phyloP scores from a whole-genome alignment of 2,113 vertebrate genomes.

The Antigone vipio region DNA sequence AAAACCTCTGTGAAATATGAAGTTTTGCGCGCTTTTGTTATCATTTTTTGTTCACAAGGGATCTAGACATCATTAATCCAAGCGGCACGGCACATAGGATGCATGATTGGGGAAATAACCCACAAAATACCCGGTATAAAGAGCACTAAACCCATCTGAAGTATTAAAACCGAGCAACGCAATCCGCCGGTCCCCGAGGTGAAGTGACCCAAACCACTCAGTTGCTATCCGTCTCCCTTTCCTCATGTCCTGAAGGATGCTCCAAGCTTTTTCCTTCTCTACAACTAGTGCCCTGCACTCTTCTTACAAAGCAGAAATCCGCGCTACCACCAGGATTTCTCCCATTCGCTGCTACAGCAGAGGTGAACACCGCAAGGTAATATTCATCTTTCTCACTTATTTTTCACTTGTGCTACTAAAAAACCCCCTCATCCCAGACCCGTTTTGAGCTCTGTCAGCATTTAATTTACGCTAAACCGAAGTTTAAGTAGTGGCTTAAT shows the following conservation, averaged over 20 bases:
- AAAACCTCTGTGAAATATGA: slow-evolving; percentile 40
- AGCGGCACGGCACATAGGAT: not conserved
- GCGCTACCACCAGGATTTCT: not conserved
- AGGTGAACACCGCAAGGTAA: not conserved
- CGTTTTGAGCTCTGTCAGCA: not conserved
- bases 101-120: not conserved
- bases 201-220: not conserved
- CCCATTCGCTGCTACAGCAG: not conserved
- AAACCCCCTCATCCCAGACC: not conserved
- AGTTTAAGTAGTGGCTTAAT: not conserved
- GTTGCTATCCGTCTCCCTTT: not conserved
- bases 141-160: not conserved
- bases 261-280: not conserved
- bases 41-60: not conserved
- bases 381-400: not conserved
- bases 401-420: not conserved
- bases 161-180: not conserved
- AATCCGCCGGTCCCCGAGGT: not conserved
- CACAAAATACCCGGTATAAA: not conserved
- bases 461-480: not conserved
- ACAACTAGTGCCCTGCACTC: not conserved
- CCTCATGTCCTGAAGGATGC: not conserved
- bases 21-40: not conserved
- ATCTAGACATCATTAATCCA: not conserved
- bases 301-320: not conserved